These are phyloP conservation scores for Laticauda laticaudata DNA, from an alignment of 2,113 vertebrate species.

Conservation along the genomic window DNA sequence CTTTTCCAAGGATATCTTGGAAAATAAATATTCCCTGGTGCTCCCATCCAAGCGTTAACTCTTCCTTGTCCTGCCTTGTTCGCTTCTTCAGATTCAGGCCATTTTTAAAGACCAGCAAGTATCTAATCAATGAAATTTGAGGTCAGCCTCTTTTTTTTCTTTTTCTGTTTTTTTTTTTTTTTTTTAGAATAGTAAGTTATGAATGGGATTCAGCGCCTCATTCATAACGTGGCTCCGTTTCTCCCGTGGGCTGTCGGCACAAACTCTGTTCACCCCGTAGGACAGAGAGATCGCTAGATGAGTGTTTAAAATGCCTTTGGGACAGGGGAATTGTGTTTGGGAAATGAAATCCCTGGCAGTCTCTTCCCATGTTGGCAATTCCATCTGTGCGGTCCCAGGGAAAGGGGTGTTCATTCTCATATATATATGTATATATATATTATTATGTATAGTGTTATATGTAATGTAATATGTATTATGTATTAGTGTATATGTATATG, in stretches of 20 bases:
- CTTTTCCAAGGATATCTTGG: not conserved
- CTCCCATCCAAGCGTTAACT: not conserved
- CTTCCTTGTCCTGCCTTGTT: not conserved
- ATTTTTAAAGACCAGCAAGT: not conserved
- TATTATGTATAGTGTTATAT: no score
- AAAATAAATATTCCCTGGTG: not conserved
- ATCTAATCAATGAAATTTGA: not conserved
- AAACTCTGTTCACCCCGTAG: not conserved
- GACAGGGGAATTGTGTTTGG: not conserved
- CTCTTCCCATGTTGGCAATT: not conserved
- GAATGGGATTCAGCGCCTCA: not conserved
- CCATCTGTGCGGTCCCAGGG: not conserved
- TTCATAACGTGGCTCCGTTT: not conserved
- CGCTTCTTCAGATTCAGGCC: not conserved
- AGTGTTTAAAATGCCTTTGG: not conserved
- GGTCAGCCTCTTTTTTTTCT: not conserved
- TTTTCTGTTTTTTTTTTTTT: no score
- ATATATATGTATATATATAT: not conserved
- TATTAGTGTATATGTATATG: no score
- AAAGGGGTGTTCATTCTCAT: not conserved
- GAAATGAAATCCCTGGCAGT: rapidly evolving
- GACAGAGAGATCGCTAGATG: not conserved
- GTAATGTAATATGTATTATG: no score
- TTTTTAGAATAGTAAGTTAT: not conserved
- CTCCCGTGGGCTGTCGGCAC: not conserved